Base-by-base conservation (phyloP, 2,888 invertebrate genomes). In the Quadroppia sp. region DNA sequence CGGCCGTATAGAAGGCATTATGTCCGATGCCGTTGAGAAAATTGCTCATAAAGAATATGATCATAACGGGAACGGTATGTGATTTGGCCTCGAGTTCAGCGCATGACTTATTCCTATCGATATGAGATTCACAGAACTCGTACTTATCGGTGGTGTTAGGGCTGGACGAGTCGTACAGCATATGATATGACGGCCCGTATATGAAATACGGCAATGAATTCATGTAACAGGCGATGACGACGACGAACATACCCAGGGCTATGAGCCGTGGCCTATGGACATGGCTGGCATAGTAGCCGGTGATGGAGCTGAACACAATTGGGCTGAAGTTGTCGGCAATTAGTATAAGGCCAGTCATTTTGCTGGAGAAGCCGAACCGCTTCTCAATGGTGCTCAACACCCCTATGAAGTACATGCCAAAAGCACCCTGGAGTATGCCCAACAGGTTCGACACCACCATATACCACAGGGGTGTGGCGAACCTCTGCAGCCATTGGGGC, bases 401-500 rank as follows among this genome's bases (percentile, higher is more conserved):
- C 2, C 73, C 76, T 2, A 72, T 42, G 28, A 76, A 32, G 48
- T 76, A 76, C 2, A 71, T 42, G 36, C 32, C 42, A 42, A 71
- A 71, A 15, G 76, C 69, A 9, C 73, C 76, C 25, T 76, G 75
- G 17, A 67, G 20, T 30, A 76, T 73, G 11, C 75, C 76, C 15
- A 76, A 7, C 0, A 75, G 61, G 17, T 53, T 74, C 48, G 72
- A 77, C 4, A 75, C 45, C 3, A 77, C n/a, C 25, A 76, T 53
- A 64, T 74, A 78, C 17, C 25, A 70, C 17, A 74, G 73, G 9
- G 77, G 76, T 30, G 73, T 73, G 6, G 77, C 75, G 25, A 74
- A 78, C 36, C 30, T 76, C 61, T 78, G 77, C 25, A 77, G n/a
- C 72, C 77, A 77, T 56, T 61, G 69, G 25, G 77, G 77, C 30